phyloP scores from a whole-genome alignment of 2,888 invertebrate species.

The Rhamphomyia laevipes region DNA sequence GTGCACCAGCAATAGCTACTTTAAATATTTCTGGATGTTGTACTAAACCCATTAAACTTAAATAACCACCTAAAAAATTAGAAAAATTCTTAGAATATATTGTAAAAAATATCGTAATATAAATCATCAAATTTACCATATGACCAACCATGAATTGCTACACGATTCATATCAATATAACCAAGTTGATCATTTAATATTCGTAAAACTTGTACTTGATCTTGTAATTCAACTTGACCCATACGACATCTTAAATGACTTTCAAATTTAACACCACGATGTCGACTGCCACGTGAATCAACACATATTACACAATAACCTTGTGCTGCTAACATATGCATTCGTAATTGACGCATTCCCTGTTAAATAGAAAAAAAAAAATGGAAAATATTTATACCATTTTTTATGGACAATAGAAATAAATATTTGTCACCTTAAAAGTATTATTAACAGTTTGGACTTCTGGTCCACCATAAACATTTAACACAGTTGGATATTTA shows the following conservation, averaged over 20 bases:
- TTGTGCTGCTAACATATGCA: constrained; percentile 89
- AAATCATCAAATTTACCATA: constrained; percentile 57
- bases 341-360: constrained; percentile 81
- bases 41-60: constrained; percentile 87
- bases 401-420: neutral
- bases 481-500: constrained; percentile 84
- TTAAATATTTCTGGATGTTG: constrained; percentile 90
- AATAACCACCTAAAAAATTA: constrained; percentile 60
- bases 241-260: constrained; percentile 78
- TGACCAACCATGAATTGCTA: constrained; percentile 98
- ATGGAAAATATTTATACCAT: too few species aligned
- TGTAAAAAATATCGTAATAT: neutral
- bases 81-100: neutral
- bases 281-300: constrained; percentile 90
- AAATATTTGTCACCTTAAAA: constrained; percentile 66
- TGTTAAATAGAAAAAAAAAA: constrained; percentile 29
- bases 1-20: constrained; percentile 92
- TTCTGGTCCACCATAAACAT: constrained; percentile 97
- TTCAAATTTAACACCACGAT: constrained; percentile 87
- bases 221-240: constrained; percentile 87
- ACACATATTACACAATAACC: constrained; percentile 94
- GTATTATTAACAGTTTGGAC: constrained; percentile 95
- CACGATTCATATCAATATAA: constrained; percentile 81
- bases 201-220: constrained; percentile 89
- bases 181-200: constrained; percentile 73